Evolutionary conservation across 1,140 invertebrate genomes (phyloP).

Genomic region (Trachymyrmex septentrionalis): DNA sequence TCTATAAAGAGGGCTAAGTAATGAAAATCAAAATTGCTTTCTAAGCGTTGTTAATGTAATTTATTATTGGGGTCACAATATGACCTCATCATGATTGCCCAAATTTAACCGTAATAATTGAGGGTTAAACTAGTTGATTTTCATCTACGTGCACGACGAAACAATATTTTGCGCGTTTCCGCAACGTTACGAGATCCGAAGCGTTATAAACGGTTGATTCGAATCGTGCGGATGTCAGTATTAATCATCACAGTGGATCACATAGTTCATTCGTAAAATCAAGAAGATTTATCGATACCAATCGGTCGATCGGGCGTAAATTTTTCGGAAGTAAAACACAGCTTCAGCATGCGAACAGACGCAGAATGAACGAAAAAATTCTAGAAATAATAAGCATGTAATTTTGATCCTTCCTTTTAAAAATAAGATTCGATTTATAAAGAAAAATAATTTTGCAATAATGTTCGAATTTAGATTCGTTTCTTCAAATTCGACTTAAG

Average conservation of each 20-base stretch:
- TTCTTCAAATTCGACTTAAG: background rate
- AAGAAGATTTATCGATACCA: background rate
- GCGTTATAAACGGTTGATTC: conserved; percentile 36
- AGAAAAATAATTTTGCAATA: conserved; percentile 37
- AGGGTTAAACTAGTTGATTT: conserved; percentile 46
- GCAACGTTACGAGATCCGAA: conserved; percentile 13
- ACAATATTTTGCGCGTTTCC: conserved; percentile 46
- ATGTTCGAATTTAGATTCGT: background rate
- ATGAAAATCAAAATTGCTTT: conserved; percentile 34
- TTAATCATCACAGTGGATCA: conserved; percentile 32
- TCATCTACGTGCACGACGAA: conserved; percentile 38
- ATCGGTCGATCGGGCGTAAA: background rate
- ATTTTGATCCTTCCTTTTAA: background rate
- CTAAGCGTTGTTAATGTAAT: conserved; percentile 11
- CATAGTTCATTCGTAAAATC: conserved; percentile 1
- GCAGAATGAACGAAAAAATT: background rate
- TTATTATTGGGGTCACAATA: conserved; percentile 24
- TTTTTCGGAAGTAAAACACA: conserved; percentile 2
- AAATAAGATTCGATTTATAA: background rate
- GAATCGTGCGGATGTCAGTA: conserved; percentile 17
- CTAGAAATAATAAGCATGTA: conserved; percentile 17
- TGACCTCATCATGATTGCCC: conserved; percentile 42
- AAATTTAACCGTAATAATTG: conserved; percentile 53
- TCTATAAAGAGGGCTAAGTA: background rate
- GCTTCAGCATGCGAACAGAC: background rate